Evolutionary conservation across 2,888 invertebrate genomes (phyloP).

Genomic region (Sphecodes monilicornis): DNA sequence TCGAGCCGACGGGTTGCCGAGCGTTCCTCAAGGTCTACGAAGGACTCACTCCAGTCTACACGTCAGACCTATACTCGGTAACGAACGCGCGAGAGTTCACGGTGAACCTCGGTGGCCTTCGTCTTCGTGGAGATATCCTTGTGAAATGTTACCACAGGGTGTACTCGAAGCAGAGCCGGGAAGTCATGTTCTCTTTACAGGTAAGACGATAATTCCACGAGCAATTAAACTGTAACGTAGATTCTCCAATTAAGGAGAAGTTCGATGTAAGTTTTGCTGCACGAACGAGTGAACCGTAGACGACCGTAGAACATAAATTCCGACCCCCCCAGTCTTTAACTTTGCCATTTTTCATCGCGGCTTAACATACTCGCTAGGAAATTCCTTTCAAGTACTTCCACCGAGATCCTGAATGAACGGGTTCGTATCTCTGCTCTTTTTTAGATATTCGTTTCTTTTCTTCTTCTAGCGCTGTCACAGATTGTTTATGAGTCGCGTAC

Average conservation of each 20-base stretch:
- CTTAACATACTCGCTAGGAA: not conserved
- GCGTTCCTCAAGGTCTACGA: constrained; percentile 96
- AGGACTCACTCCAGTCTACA: constrained; percentile 95
- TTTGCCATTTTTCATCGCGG: not conserved
- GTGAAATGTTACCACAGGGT: constrained; percentile 94
- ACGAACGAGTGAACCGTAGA: not conserved
- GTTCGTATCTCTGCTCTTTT: not conserved
- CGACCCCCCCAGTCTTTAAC: not conserved
- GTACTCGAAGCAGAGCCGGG: constrained; percentile 82
- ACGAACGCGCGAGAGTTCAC: constrained; percentile 89
- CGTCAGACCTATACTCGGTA: constrained; percentile 87
- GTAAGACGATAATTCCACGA: constrained; percentile 63
- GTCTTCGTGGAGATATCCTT: constrained; percentile 94
- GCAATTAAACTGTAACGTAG: constrained; percentile 11
- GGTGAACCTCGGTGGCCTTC: constrained; percentile 89
- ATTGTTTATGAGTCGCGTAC: not conserved
- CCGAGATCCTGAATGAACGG: not conserved
- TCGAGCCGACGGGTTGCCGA: constrained; percentile 88
- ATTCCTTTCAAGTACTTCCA: not conserved
- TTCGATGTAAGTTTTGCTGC: not conserved
- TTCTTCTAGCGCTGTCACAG: not conserved
- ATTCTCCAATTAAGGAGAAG: not conserved
- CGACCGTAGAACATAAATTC: not conserved
- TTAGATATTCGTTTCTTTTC: not conserved
- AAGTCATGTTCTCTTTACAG: constrained; percentile 83